Base-by-base conservation (phyloP, 1,140 invertebrate genomes). In the Oncopeltus fasciatus region DNA sequence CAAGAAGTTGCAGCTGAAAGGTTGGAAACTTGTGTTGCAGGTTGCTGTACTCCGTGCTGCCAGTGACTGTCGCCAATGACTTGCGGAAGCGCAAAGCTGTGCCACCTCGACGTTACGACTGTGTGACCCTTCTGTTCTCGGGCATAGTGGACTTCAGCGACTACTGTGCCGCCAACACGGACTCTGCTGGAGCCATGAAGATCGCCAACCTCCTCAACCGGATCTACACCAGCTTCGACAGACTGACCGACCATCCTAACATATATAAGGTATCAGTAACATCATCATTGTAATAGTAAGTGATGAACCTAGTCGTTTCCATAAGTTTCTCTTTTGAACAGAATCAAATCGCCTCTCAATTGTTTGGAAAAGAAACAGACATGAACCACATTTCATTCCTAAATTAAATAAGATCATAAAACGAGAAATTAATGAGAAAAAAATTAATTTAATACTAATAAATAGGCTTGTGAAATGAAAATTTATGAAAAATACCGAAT, bases 201-300 rank as follows among this genome's bases (percentile, higher is more conserved):
- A 93, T 94, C 66, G 90, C 94, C 4, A 82, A 87, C 70, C 87
- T 94, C 82, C 80, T 95, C 18, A 95, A 95, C 72, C 83, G 88
- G 71, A 79, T 95, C 53, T 95, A 94, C 72, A 93, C 90, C 0
- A 85, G 88, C 2, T 94, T 93, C 69, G 92, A 95, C 72, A 87
- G 87, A 11, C 80, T 97, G 1, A 92, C 92, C 1, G 92, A 95
- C 74, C 93, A 95, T 75, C 87, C 90, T 11, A 89, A 93, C 72
- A 90, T 96, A 49, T 97, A 95, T 72, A 97, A 96, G 86, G 93
- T 95, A 75, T n/a, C n/a, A n/a, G n/a, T n/a, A n/a, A n/a, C n/a
- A n/a, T n/a, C 72, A 11, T 18, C 38, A 43, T 11, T 43, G 11
- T 11, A 66, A 66, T 64, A 27, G 33, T 56, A 49, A 2, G 14